Evolutionary conservation across 2,888 invertebrate genomes (phyloP), one percentile per base, ranked within the genome.

Genomic region (Quadroppia sp.): DNA sequence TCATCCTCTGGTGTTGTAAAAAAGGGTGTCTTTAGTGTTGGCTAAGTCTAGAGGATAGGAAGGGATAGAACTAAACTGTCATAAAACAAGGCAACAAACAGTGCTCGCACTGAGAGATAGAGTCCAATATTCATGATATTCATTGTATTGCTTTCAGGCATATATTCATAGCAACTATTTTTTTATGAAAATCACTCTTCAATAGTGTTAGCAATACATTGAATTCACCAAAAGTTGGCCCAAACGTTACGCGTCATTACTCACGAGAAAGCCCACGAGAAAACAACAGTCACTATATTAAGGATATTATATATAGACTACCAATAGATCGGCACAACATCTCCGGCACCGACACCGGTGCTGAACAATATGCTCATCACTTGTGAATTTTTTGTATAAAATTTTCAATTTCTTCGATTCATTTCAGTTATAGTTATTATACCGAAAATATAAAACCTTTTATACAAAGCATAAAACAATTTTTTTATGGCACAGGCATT

Each of bases 241-340:
- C 40, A 64, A 64, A 64, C 64, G 64, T 64, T 40, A 32, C 64
- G 64, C 32, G 64, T 64, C 64, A 64, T 64, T 64, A 64, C 64
- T 64, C 64, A 32, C 64, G 64, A 64, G 64, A 64, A 64, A 64
- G 20, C 64, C 64, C 64, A 64, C 64, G 64, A 64, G 64, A 64
- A 64, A 64, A 64, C 64, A 64, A 64, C 64, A 64, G 64, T 36
- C 64, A 64, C 64, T 64, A 64, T 64, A 64, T 64, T 64, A 64
- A 64, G 36, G 64, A 64, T 64, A 64, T 64, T 64, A 64, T 36
- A 28, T 64, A 64, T 40, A 64, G 32, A 32, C 23, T 23, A 9
- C 15, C 56, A 59, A 59, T 59, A 23, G 56, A 50, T 23, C 25
- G 56, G 56, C 56, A n/a, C n/a, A n/a, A n/a, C n/a, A n/a, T n/a